Evolutionary conservation across 2,797 vertebrate genomes (phyloP).

Genomic region (Dryobates pubescens): DNA sequence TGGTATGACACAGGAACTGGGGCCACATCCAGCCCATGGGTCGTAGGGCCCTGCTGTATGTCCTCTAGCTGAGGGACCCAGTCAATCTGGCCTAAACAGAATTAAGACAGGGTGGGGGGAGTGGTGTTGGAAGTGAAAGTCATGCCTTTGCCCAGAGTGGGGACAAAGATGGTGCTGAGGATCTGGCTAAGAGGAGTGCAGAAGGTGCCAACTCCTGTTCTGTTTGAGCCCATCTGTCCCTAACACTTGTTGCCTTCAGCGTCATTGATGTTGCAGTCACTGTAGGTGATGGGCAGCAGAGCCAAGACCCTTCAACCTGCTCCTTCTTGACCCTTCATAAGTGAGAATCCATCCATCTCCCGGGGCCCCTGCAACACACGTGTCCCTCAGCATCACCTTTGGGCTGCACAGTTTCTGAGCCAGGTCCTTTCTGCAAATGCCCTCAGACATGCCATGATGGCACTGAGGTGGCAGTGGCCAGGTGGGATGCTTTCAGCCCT

Average conservation of each 20-base stretch:
- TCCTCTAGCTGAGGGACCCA: neutral
- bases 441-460: neutral
- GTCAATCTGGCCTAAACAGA: neutral
- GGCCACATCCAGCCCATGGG: neutral
- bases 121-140: neutral
- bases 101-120: accelerated
- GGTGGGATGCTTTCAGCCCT: neutral
- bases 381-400: neutral
- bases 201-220: neutral
- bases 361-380: accelerated
- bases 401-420: neutral
- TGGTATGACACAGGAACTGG: accelerated
- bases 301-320: neutral
- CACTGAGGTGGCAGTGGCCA: accelerated
- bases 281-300: neutral
- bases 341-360: neutral
- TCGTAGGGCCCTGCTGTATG: accelerated
- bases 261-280: neutral
- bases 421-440: neutral
- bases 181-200: neutral
- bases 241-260: neutral
- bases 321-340: accelerated
- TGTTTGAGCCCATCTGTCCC: neutral
- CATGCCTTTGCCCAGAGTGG: neutral
- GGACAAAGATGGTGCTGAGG: neutral